Conservation (phyloP, 2,797 vertebrate genomes). For the Echeneis naucrates region DNA sequence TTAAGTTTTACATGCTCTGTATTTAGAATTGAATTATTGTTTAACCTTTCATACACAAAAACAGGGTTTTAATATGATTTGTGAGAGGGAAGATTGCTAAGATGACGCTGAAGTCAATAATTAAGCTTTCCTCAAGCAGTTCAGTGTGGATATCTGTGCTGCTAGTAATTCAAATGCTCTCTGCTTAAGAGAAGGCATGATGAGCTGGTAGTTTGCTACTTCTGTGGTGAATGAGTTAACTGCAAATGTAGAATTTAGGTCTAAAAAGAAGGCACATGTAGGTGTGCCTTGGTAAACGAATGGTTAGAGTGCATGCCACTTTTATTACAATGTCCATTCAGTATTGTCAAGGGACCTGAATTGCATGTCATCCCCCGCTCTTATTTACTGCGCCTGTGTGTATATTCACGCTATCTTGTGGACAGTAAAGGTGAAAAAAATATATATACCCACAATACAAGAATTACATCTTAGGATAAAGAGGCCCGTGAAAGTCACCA, state of each 20-base stretch:
- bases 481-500: background rate
- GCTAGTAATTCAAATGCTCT: background rate
- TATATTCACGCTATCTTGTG: background rate
- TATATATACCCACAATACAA: no score
- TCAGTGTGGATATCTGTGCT: background rate
- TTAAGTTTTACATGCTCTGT: no score
- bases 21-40: background rate
- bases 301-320: background rate
- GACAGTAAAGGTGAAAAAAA: background rate
- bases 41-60: background rate
- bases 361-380: background rate
- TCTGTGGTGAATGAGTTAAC: background rate
- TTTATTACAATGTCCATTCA: background rate
- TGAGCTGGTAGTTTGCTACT: no score
- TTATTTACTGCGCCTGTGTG: background rate
- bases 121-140: background rate
- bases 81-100: no score
- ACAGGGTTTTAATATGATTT: background rate
- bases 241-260: background rate
- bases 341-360: background rate
- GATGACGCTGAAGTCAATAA: background rate
- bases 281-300: no score
- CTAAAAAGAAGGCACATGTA: background rate
- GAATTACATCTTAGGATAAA: background rate
- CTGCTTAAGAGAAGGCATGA: no score